phyloP scores from a whole-genome alignment of 92 coral and sea anemone genomes.

The Muricea muricata region DNA sequence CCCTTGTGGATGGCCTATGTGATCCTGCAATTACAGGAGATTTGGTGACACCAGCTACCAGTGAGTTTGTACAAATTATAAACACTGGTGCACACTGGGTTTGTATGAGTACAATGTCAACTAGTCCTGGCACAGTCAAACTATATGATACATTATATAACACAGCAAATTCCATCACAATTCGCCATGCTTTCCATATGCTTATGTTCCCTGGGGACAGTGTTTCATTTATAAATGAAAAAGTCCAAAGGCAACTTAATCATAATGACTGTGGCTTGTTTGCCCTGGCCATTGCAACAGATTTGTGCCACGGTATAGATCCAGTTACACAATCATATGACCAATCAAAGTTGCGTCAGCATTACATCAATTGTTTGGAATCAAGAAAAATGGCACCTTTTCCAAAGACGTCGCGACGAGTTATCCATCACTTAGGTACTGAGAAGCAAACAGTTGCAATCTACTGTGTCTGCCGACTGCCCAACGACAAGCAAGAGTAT shows the following conservation, averaged over 20 bases:
- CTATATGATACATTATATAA: too few relatives aligned
- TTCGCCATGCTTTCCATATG: conserved; percentile 60
- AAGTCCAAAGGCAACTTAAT: conserved; percentile 44
- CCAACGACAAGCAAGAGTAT: conserved; percentile 63
- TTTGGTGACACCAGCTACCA: conserved; percentile 37
- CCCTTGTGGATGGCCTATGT: conserved; percentile 57
- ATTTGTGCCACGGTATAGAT: conserved; percentile 54
- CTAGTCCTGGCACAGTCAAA: conserved; percentile 13
- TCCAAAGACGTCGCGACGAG: conserved; percentile 44
- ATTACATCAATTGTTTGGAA: conserved; percentile 46
- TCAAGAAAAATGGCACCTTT: conserved; percentile 48
- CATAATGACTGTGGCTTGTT: conserved; percentile 48
- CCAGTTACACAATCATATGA: conserved; percentile 57
- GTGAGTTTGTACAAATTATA: too few relatives aligned
- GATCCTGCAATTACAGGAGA: conserved; percentile 44
- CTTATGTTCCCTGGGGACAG: conserved; percentile 60
- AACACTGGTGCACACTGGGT: conserved; percentile 58
- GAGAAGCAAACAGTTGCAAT: conserved; percentile 48
- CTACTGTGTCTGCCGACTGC: conserved; percentile 65
- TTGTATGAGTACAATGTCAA: conserved; percentile 3
- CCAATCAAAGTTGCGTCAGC: conserved; percentile 43
- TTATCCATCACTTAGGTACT: conserved; percentile 45
- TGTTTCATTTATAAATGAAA: conserved; percentile 32
- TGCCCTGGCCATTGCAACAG: conserved; percentile 42
- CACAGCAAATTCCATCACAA: conserved; percentile 59